Percentiles rank a stretch among this genome's conserved stretches.
Conservation (phyloP, 1,140 invertebrate species). For the Rhopalosiphum maidis region DNA sequence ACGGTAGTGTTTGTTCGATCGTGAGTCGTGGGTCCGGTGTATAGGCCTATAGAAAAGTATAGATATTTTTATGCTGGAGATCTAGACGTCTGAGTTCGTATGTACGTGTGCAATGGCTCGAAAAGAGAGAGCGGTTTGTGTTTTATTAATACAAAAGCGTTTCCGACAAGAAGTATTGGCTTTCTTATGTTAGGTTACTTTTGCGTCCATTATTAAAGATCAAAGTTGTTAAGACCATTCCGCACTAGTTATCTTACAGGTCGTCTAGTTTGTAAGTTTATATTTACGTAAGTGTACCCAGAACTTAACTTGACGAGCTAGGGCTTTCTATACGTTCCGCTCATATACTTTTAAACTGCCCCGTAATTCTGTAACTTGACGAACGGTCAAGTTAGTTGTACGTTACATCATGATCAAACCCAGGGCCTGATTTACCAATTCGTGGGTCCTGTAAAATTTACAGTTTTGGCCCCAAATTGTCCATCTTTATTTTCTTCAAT, state of each 20-base stretch:
- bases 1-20: background rate
- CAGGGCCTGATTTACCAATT: too few species aligned
- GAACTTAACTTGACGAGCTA: background rate
- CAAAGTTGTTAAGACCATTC: background rate
- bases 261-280: background rate
- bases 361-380: background rate
- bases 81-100: background rate
- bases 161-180: background rate
- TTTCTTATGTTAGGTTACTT: background rate
- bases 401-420: background rate
- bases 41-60: background rate
- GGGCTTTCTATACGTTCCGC: background rate
- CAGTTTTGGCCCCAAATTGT: too few species aligned
- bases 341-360: background rate
- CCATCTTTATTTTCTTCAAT: too few species aligned
- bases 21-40: background rate
- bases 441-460: too few species aligned
- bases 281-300: background rate
- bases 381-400: too few species aligned
- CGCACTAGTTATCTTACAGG: background rate
- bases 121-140: background rate
- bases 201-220: background rate
- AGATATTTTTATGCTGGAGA: background rate
- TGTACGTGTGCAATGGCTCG: background rate
- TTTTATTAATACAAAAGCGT: slow-evolving; percentile 1